Evolutionary conservation across 2,888 invertebrate species (phyloP).

Genomic region (Tachina lurida): DNA sequence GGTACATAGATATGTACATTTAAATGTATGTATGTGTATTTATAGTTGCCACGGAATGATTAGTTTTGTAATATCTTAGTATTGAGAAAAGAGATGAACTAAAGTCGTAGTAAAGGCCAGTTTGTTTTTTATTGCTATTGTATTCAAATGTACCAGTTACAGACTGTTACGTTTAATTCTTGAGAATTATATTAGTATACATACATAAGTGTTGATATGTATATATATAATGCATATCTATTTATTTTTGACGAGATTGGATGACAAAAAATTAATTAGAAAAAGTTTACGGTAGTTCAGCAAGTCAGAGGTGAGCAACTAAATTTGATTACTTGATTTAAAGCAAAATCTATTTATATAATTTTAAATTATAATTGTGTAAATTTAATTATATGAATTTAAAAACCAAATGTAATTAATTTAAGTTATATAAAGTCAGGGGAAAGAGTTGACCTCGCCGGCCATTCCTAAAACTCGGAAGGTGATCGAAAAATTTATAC

Average conservation of each 20-base stretch:
- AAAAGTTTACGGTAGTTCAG: slow-evolving; percentile 3
- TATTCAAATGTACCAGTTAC: slow-evolving; percentile 52
- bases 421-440: too few species aligned
- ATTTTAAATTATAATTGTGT: too few species aligned
- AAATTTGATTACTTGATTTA: background rate
- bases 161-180: slow-evolving; percentile 45
- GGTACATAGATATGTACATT: background rate
- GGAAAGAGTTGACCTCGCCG: too few species aligned
- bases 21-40: too few species aligned
- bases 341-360: too few species aligned
- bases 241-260: background rate
- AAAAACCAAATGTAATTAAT: too few species aligned
- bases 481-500: too few species aligned
- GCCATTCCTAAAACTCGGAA: too few species aligned
- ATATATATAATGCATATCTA: background rate
- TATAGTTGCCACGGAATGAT: slow-evolving; percentile 40
- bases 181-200: background rate
- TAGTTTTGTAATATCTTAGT: slow-evolving; percentile 27
- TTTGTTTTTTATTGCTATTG: slow-evolving; percentile 17
- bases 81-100: slow-evolving; percentile 6
- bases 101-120: slow-evolving; percentile 19
- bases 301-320: slow-evolving; percentile 1
- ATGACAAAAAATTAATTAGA: slow-evolving; percentile 10
- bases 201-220: too few species aligned
- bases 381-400: too few species aligned